Base-by-base conservation (phyloP, 2,797 vertebrate species). In the Myotis findleyi region DNA sequence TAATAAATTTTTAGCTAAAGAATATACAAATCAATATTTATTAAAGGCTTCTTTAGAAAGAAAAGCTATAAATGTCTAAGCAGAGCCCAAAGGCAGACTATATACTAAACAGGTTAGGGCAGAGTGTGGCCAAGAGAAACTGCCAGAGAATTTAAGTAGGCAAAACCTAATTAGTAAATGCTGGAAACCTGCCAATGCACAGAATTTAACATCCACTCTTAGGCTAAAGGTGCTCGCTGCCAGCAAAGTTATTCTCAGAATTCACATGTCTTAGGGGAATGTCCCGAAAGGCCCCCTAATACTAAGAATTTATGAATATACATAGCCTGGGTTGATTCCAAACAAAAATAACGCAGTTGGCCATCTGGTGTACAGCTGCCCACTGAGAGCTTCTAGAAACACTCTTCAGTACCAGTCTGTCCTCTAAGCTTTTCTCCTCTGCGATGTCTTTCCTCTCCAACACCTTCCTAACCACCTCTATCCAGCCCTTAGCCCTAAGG, bases 291-390 rank as follows among this genome's bases (percentile, higher is more conserved):
- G 73, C 21, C 16, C 51, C 75, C 25, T 25, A 87, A 69, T 68
- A 71, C 27, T 79, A 84, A 82, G 85, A 89, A 89, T 79, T 77
- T 94, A 77, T 51, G 44, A 44, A 92, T 77, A 72, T 84, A 86
- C 5, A 82, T 16, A 92, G 20, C 5, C 33, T 87, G 57, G 36
- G 27, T 85, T 90, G 71, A 66, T 55, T 77, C 49, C 82, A 90
- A 96, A 96, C 77, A 94, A 91, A 92, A 91, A 89, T n/a, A 86
- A 86, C n/a, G 16, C 49, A 86, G 12, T 16, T 68, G 41, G 76
- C 84, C 77, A 51, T 55, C 25, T 49, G n/a, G 66, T 85, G 0
- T 23, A 71, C 47, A 91, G 75, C 36, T 80, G 36, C 59, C 71
- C 71, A 82, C 27, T 71, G 47, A 80, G 33, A 73, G 84, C 44